Evolutionary conservation across 2,113 vertebrate genomes (phyloP), one percentile per base, ranked within the genome.

Genomic region (Phyllopteryx taeniolatus): DNA sequence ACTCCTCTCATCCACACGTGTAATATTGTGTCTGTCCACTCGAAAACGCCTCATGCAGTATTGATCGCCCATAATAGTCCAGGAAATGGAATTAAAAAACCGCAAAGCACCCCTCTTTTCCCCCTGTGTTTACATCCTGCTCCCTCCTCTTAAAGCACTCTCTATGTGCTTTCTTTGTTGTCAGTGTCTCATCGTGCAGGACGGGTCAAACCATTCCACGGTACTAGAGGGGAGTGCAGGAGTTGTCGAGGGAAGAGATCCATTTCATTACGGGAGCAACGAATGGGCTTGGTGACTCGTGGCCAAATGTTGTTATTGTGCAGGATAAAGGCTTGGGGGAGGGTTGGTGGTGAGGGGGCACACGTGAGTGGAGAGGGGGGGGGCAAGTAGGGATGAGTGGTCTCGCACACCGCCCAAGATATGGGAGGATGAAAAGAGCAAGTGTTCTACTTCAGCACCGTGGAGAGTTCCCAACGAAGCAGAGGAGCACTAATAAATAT

Each of bases 241-340:
- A 19, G 80, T 14, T 49, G 80, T 80, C 2, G 42, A 11, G 51
- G 8, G 54, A 49, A 35, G 54, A 12, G 76, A 75, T 42, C 67
- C 70, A 49, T 43, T 83, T 78, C 84, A 63, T 73, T 77, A 60
- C 81, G 71, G 57, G 76, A 65, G 74, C 82, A 76, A 82, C 84
- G 76, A 84, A 87, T 82, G 71, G 76, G 80, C 68, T 81, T 73
- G 79, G 84, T 87, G 85, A 90, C 85, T 87, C 87, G 84, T 86
- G 87, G 86, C 82, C 83, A 85, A 90, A 86, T 90, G 88, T 87
- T 90, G 86, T 91, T 88, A 79, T 88, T 86, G 83, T 88, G 63
- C 71, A 53, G 80, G 80, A 81, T 87, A 76, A 84, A 85, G 71
- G 70, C 6, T 20, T 35, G 44, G 27, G 22, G 44, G 33, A 20